These are phyloP conservation scores for Schizopygopsis pylzovi DNA, from an alignment of 2,797 vertebrate species.

Conservation along the genomic window DNA sequence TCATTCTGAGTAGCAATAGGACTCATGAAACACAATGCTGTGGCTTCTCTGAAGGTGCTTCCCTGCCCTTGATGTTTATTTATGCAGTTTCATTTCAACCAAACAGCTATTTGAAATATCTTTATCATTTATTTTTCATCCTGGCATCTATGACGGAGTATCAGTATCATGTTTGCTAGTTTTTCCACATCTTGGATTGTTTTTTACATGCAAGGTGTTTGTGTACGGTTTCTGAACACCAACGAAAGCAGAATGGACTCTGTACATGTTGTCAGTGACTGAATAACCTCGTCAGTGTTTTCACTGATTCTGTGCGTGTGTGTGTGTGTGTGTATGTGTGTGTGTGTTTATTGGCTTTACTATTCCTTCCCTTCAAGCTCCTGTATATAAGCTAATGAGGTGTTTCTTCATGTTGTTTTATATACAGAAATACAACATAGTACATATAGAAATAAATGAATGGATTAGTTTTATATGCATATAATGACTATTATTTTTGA, in stretches of 20 bases:
- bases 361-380: slow-evolving; percentile 72
- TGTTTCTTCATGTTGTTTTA: slow-evolving; percentile 79
- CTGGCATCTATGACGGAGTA: not conserved
- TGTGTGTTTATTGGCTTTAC: slow-evolving; percentile 71
- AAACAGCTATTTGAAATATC: slow-evolving; percentile 23
- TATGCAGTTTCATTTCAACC: slow-evolving; percentile 35
- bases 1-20: slow-evolving; percentile 53
- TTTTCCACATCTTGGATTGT: slow-evolving; percentile 19
- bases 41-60: slow-evolving; percentile 45
- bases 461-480: slow-evolving; percentile 86
- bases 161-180: slow-evolving; percentile 18
- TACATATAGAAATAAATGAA: slow-evolving; percentile 77
- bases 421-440: slow-evolving; percentile 77
- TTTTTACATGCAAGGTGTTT: slow-evolving; percentile 15
- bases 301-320: slow-evolving; percentile 34
- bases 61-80: slow-evolving; percentile 39
- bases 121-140: not conserved
- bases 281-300: slow-evolving; percentile 32
- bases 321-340: slow-evolving; percentile 60
- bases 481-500: slow-evolving; percentile 83
- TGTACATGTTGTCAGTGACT: slow-evolving; percentile 36
- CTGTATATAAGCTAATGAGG: slow-evolving; percentile 76
- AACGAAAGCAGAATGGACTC: slow-evolving; percentile 1
- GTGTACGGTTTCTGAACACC: not conserved
- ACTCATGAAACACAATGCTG: slow-evolving; percentile 32